Evolutionary conservation across 2,797 vertebrate species (phyloP).

Genomic region (Thaleichthys pacificus): DNA sequence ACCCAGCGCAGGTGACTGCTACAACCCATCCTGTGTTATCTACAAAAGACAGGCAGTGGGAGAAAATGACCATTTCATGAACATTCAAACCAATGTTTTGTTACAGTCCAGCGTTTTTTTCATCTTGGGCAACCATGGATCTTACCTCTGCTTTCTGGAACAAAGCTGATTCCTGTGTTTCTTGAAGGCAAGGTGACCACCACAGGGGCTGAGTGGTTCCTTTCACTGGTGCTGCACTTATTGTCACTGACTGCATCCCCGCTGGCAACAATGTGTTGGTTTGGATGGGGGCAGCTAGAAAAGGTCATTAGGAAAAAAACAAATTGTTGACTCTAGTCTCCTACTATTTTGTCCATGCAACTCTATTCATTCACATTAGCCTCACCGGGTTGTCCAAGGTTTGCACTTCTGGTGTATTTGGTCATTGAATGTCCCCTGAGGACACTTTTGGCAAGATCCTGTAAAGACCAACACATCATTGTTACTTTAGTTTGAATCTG

Average conservation of each 20-base stretch:
- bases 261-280: neutral
- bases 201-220: accelerated
- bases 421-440: slow-evolving; percentile 68
- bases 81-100: neutral
- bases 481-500: too few relatives aligned
- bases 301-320: neutral
- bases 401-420: slow-evolving; percentile 64
- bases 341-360: neutral
- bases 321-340: neutral
- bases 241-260: slow-evolving; percentile 58
- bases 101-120: too few relatives aligned
- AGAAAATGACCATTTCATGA: neutral
- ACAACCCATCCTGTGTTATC: neutral
- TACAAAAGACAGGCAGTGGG: neutral
- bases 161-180: neutral
- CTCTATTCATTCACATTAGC: neutral
- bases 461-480: slow-evolving; percentile 17
- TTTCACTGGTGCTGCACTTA: slow-evolving; percentile 33
- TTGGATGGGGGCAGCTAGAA: slow-evolving; percentile 59
- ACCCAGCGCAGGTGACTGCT: neutral
- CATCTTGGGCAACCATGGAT: neutral
- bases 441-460: slow-evolving; percentile 71
- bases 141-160: neutral
- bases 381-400: slow-evolving; percentile 66
- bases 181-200: accelerated